Base-by-base conservation (phyloP, 2,888 invertebrate species). In the Micropterix aruncella region DNA sequence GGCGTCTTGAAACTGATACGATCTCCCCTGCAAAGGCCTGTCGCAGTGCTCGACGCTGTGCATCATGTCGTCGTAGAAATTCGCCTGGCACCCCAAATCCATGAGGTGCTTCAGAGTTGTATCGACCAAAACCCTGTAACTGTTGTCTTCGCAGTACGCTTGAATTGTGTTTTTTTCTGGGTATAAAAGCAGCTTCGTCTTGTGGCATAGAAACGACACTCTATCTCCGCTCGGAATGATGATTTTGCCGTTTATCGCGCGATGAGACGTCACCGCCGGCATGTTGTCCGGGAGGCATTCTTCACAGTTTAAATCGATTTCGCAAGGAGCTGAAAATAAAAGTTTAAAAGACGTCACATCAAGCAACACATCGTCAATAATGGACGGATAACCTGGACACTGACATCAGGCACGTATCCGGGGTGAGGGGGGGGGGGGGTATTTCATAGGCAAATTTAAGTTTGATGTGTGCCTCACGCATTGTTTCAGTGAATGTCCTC, bases 281-380 rank as follows among this genome's bases (percentile, higher is more conserved):
- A 66, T 62, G 61, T 65, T 56, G 49, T 69, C 70, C 38, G 70
- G 70, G 45, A 67, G 42, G 56, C 70, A 70, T 56, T 68, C 69
- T 44, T 53, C 53, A 48, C 70, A 70, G 42, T 57, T 55, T 52
- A 70, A 54, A 44, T 70, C 67, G 50, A 70, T 60, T 41, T 57
- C 54, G 55, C 70, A 70, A 41, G 43, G 37, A 16, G 46, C 51
- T 51, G 44, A 43, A 51, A 51, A 2, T 18, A 9, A 38, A 42
- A n/a, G 2, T 9, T n/a, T n/a, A n/a, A 16, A 42, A 41, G n/a
- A n/a, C n/a, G n/a, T n/a, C n/a, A n/a, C n/a, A n/a, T n/a, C n/a
- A n/a, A n/a, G n/a, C n/a, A n/a, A n/a, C n/a, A n/a, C n/a, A n/a
- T n/a, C n/a, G n/a, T n/a, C n/a, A n/a, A n/a, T n/a, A n/a, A n/a